phyloP scores from a whole-genome alignment of 2,888 invertebrate species.

The Frankliniella intonsa region DNA sequence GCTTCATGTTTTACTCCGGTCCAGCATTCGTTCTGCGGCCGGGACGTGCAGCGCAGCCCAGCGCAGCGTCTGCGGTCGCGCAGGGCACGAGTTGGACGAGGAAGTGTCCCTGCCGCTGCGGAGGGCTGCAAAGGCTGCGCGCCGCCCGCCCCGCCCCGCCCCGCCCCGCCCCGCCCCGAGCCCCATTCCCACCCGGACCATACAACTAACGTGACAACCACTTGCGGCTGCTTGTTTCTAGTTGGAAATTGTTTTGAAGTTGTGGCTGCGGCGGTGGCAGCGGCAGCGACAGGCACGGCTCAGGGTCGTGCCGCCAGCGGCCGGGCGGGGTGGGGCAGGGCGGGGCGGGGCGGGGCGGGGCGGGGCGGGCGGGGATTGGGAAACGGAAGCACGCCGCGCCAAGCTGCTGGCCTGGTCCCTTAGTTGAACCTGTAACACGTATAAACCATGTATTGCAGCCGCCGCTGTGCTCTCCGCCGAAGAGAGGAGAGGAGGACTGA shows the following conservation, averaged over 20 bases:
- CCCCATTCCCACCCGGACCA: neutral
- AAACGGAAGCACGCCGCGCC: neutral
- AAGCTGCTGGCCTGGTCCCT: neutral
- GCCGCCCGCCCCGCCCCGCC: neutral
- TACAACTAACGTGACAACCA: conserved; percentile 16
- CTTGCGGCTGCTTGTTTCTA: conserved; percentile 22
- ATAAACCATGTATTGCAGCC: neutral
- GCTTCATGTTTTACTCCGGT: too few species aligned
- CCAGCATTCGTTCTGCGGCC: too few species aligned
- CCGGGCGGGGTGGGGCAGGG: neutral
- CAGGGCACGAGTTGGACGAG: neutral
- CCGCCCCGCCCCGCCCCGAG: neutral
- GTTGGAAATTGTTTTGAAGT: conserved; percentile 27
- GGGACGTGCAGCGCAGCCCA: neutral
- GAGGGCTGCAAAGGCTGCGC: too few species aligned
- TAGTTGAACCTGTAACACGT: conserved; percentile 1
- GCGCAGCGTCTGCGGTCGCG: neutral
- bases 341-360: neutral
- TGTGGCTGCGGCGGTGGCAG: neutral
- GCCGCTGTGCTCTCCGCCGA: neutral
- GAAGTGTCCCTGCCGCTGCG: too few species aligned
- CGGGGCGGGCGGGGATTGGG: neutral
- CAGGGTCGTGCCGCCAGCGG: neutral
- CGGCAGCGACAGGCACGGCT: neutral
- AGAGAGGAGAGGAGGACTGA: too few species aligned